Conservation (phyloP, 2,113 vertebrate genomes). For the Pipa parva region DNA sequence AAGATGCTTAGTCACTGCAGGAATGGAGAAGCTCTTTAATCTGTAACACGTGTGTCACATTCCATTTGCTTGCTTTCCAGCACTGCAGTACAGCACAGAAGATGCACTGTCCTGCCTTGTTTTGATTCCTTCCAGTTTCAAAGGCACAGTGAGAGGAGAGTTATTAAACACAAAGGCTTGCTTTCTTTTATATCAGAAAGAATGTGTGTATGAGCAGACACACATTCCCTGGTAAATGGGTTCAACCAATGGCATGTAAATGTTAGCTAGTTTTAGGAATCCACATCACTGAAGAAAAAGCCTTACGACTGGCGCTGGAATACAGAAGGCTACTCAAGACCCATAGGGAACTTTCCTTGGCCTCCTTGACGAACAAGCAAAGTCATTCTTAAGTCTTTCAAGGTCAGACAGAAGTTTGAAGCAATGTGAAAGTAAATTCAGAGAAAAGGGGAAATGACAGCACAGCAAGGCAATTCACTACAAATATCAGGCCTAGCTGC, state of each 20-base stretch:
- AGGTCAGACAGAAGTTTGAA: constrained; percentile 1
- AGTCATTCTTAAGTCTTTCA: background rate
- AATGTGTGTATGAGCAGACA: constrained; percentile 22
- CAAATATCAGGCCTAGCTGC: too few relatives aligned
- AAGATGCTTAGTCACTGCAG: constrained; percentile 60
- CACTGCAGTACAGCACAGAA: constrained; percentile 48
- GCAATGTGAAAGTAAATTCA: too few relatives aligned
- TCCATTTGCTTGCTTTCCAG: constrained; percentile 52
- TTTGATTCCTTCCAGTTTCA: constrained; percentile 38
- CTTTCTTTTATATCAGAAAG: constrained; percentile 26
- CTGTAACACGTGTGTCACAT: constrained; percentile 56
- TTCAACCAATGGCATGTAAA: constrained; percentile 7
- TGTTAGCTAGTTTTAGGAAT: constrained; percentile 20
- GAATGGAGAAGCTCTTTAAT: constrained; percentile 52
- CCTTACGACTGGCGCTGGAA: background rate
- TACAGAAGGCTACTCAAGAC: background rate
- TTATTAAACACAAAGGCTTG: constrained; percentile 33
- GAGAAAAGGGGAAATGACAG: too few relatives aligned
- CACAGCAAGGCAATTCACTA: too few relatives aligned
- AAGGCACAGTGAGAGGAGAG: constrained; percentile 29
- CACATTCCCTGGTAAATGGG: background rate
- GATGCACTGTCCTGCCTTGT: constrained; percentile 46
- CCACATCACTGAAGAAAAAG: background rate
- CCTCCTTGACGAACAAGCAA: background rate
- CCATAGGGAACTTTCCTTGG: background rate